A percentile compares a stretch with the other conserved stretches of the same genome.
Conservation (phyloP, 2,888 invertebrate species). For the Parapristionchus giblindavisi region DNA sequence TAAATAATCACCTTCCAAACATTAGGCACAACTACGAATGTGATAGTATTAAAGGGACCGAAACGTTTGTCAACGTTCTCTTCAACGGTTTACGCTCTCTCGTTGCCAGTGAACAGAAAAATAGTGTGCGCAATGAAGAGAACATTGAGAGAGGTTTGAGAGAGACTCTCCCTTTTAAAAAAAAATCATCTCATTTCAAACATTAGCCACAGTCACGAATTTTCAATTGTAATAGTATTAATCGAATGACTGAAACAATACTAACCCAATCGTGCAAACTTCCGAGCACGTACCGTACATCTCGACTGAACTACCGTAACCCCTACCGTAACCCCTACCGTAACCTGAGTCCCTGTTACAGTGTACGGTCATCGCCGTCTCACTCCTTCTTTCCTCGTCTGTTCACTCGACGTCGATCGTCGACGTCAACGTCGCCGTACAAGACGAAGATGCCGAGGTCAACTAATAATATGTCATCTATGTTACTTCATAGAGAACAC, state of each 20-base stretch:
- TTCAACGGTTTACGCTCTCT: background rate
- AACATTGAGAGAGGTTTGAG: too few species aligned
- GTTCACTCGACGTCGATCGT: slow-evolving; percentile 5
- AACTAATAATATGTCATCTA: too few species aligned
- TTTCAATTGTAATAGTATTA: too few species aligned
- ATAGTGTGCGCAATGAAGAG: background rate
- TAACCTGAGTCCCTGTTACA: background rate
- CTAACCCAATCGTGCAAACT: too few species aligned
- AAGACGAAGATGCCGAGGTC: slow-evolving; percentile 22
- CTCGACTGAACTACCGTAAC: background rate
- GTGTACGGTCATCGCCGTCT: slow-evolving; percentile 16
- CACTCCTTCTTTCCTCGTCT: slow-evolving; percentile 31
- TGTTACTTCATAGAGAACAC: too few species aligned
- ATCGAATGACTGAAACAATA: too few species aligned
- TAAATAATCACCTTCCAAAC: background rate
- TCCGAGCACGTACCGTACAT: too few species aligned
- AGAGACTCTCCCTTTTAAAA: too few species aligned
- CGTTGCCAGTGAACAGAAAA: background rate
- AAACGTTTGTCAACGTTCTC: too few species aligned
- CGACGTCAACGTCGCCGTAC: slow-evolving; percentile 4
- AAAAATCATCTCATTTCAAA: background rate
- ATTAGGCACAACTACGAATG: background rate
- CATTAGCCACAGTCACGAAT: too few species aligned
- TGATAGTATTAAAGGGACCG: too few species aligned
- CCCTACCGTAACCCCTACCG: background rate